A percentile compares a stretch with the other conserved stretches of the same genome.
These are phyloP conservation scores for Pomatorhinus ruficollis DNA, from an alignment of 2,113 vertebrate species.

Conservation along the genomic window DNA sequence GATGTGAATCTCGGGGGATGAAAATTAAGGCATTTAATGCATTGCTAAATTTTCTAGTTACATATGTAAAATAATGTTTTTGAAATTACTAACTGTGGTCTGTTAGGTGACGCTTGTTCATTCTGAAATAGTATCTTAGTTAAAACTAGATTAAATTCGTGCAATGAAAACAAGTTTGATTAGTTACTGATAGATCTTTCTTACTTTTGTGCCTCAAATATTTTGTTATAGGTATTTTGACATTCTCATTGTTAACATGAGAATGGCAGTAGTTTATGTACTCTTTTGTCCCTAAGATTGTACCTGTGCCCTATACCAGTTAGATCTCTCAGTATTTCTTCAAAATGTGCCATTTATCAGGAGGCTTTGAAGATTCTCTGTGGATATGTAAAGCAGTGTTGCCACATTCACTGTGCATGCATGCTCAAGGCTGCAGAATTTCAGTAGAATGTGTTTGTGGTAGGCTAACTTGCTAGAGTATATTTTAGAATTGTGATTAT, in stretches of 20 bases:
- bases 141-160: neutral
- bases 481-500: conserved; percentile 54
- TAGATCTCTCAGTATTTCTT: conserved; percentile 1
- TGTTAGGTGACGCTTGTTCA: neutral
- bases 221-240: neutral
- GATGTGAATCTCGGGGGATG: neutral
- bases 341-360: neutral
- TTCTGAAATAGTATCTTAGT: neutral
- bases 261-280: neutral
- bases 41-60: neutral
- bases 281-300: neutral
- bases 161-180: neutral
- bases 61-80: neutral
- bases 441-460: conserved; percentile 34
- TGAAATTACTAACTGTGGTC: neutral
- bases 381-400: conserved; percentile 48
- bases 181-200: neutral
- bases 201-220: neutral
- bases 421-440: conserved; percentile 58
- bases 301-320: neutral
- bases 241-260: neutral
- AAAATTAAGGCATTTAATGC: neutral
- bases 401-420: conserved; percentile 9
- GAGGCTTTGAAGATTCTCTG: conserved; percentile 53
- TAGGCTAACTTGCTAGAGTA: conserved; percentile 15